Evolutionary conservation across 2,888 invertebrate genomes (phyloP).

Genomic region (Drosophila mayaguana): DNA sequence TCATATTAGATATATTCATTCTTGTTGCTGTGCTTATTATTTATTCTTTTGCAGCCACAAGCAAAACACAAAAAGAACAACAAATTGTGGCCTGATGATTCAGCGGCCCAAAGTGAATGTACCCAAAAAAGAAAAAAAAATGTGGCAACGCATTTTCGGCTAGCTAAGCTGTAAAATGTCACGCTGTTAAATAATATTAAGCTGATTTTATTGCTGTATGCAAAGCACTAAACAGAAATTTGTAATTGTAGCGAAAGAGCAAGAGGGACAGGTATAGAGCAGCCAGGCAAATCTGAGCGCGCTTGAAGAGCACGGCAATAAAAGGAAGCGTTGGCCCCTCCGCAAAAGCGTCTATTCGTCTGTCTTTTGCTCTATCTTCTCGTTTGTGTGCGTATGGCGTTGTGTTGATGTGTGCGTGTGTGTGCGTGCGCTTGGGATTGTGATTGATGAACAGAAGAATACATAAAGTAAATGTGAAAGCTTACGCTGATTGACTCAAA

Average conservation of each 20-base stretch:
- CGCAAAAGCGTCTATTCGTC: constrained; percentile 21
- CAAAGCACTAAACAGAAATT: constrained; percentile 36
- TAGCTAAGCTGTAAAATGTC: constrained; percentile 60
- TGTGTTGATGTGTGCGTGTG: background rate
- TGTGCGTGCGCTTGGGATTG: constrained; percentile 9
- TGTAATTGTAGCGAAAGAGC: constrained; percentile 10
- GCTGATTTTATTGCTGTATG: constrained; percentile 44
- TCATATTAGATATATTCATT: constrained; percentile 68
- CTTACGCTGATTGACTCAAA: background rate
- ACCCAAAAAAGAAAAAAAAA: constrained; percentile 17
- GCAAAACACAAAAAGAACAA: constrained; percentile 21
- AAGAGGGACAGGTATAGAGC: background rate
- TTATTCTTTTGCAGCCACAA: constrained; percentile 60
- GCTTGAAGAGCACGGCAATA: constrained; percentile 6
- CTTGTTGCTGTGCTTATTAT: constrained; percentile 58
- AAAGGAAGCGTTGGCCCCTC: constrained; percentile 30
- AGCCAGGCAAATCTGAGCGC: background rate
- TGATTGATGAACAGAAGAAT: constrained; percentile 39
- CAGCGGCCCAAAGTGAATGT: constrained; percentile 65
- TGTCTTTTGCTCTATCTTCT: constrained; percentile 14
- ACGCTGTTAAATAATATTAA: constrained; percentile 60
- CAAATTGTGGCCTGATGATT: constrained; percentile 51
- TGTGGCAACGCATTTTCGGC: constrained; percentile 17
- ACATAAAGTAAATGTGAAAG: background rate
- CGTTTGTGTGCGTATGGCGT: background rate